Evolutionary conservation across 2,797 vertebrate species (phyloP), one percentile per base, ranked within the genome.

Genomic region (Arrhamphus sclerolepis): DNA sequence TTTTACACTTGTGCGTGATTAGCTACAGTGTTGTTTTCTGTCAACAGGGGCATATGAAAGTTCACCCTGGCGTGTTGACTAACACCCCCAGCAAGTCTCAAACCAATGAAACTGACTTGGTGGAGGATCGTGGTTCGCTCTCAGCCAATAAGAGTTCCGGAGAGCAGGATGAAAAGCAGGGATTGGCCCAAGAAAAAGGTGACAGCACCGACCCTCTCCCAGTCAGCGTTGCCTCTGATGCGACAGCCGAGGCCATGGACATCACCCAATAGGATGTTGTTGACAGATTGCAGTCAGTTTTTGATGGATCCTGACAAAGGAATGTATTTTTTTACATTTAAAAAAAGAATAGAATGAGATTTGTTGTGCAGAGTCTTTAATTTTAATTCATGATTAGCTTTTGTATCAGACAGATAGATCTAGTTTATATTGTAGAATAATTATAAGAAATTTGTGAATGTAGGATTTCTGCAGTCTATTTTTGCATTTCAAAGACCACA

Each of bases 31-130:
- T 24, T 46, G 19, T n/a, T 1, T 79, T n/a, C 22, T 46, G 29
- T 73, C 60, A 63, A 80, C 85, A 95, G 94, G 92, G 94, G 29
- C 91, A 94, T 66, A 93, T 94, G 87, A 95, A 93, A 80, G 89
- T 77, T 29, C 93, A 93, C 77, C 91, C 92, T 0, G 89, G 87
- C 57, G 89, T 78, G 42, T 60, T 77, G 46, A 80, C 49, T 53
- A 93, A 66, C 22, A 84, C 86, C 39, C 70, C 81, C 24, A 75
- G 87, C 38, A 84, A 86, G 73, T 72, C 84, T 73, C 88, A 91
- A 42, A 86, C 89, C 75, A 91, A 84, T 66, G 84, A 81, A 65
- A 87, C 51, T 55, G 88, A 90, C 19, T 66, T 29, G 31, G 39
- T 21, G 1, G 90, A 87, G 46, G 85, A 87, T 17, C 62, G 34